Base-by-base conservation (phyloP, 2,113 vertebrate species). In the Ptychochromis oligacanthus region DNA sequence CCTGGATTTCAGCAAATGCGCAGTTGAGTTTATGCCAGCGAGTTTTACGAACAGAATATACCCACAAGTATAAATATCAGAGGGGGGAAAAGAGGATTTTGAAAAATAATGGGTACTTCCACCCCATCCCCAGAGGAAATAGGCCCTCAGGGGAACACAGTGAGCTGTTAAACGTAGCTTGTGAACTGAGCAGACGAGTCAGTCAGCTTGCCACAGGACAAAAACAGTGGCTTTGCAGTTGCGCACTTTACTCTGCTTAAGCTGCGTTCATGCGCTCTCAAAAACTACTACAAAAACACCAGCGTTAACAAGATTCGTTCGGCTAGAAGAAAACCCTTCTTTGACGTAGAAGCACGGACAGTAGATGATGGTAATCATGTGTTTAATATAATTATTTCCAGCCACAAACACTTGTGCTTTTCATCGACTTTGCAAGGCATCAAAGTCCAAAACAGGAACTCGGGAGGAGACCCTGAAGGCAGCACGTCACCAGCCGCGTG, bases 401-500 rank as follows among this genome's bases (percentile, higher is more conserved):
- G 26, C 17, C 24, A 43, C 5, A 43, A 34, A 61, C 2, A 11
- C 0, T 0, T 20, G 54, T 22, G 2, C 3, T 38, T 34, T 60
- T 36, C 5, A 20, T 6, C 20, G 7, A n/a, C n/a, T 28, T 84
- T 14, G 38, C 17, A 24, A 18, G 26, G 4, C 4, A 12, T 20
- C n/a, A 2, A 1, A 3, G 0, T 18, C 40, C 2, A 3, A 26
- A 49, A 0, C 4, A 4, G 4, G 6, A n/a, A 38, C 1, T 52
- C 34, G 5, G 67, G 84, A 80, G 62, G 76, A 28, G 79, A 70
- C 86, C 2, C 0, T 88, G 80, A 91, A 92, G 3, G 87, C 82
- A 79, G 26, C 93, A 85, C 65, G 56, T 58, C 80, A 86, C 43
- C 24, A 43, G 10, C 75, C 78, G 74, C 82, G 59, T 89, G 86